Evolutionary conservation across 2,888 invertebrate species (phyloP), one percentile per base, ranked within the genome.

Genomic region (Tanypteryx hageni): DNA sequence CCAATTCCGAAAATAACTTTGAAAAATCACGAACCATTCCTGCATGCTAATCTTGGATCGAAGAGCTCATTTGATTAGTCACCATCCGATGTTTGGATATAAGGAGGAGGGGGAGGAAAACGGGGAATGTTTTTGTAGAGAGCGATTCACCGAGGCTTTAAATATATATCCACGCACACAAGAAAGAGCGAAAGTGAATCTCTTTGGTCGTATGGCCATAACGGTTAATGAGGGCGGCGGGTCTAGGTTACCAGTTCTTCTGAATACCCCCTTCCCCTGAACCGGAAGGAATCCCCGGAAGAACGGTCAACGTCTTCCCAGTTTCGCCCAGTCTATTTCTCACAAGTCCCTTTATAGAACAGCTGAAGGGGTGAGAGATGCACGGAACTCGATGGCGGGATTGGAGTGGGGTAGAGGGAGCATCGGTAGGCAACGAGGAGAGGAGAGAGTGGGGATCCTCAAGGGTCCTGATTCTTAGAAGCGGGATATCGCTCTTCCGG

Each of bases 251-350:
- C 44, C 82, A 82, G 27, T 14, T 82, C 82, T 11, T 27, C n/a
- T 13, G 68, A 61, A 31, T 44, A 44, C 44, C 44, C 89, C 31
- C 89, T 18, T 2, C 7, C 59, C 7, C 22, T 11, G 22, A 86
- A 64, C 18, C 68, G 89, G n/a, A 83, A 89, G 89, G 58, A 68
- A 18, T 64, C 64, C 89, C 18, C 64, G n/a, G 44, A 86, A 86
- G 18, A 64, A 31, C 61, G 86, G 86, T 86, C 86, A 86, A 22
- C 86, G 31, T 22, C 27, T 89, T 57, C 83, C 57, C 44, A 82
- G 82, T 27, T 44, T 57, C 44, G 56, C 57, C n/a, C 8, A n/a
- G 61, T 16, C n/a, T 89, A 89, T 89, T 89, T 68, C 44, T 89
- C 68, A 13, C 10, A 18, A 64, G 44, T 89, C 27, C 31, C 22